Percentiles rank a stretch among this genome's conserved stretches.
phyloP scores from a whole-genome alignment of 2,797 vertebrate genomes.

The Enteromius mattozi region DNA sequence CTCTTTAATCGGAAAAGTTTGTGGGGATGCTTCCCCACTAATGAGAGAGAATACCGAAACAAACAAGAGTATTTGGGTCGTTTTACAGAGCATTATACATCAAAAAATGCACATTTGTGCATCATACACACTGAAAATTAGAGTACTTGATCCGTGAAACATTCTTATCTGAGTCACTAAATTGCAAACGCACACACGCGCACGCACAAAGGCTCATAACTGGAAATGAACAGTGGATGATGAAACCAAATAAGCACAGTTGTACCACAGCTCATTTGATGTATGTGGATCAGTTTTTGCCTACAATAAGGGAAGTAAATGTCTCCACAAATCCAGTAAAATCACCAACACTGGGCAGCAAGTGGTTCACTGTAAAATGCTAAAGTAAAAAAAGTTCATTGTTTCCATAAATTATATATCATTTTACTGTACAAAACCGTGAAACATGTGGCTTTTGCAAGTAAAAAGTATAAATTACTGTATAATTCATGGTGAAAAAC shows the following conservation, averaged over 20 bases:
- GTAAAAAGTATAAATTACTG: not conserved
- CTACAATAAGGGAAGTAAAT: not conserved
- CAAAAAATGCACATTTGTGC: constrained; percentile 6
- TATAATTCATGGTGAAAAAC: not conserved
- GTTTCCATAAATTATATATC: not conserved
- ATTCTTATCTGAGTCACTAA: constrained; percentile 8
- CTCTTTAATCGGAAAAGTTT: constrained; percentile 12
- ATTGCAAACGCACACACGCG: constrained; percentile 9
- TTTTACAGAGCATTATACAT: not conserved
- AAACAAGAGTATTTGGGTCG: not conserved
- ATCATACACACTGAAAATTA: not conserved
- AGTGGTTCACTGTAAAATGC: not conserved
- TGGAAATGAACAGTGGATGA: constrained; percentile 25
- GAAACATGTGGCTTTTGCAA: not conserved
- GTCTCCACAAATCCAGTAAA: not conserved
- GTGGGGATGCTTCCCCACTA: not conserved
- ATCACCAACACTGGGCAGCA: not conserved
- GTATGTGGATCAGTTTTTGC: not conserved
- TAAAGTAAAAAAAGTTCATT: too few species aligned
- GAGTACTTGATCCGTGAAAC: not conserved
- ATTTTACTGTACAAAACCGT: not conserved
- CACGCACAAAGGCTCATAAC: not conserved
- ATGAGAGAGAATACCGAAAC: constrained; percentile 11
- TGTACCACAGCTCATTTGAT: not conserved
- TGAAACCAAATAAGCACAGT: not conserved